A percentile compares a stretch with the other conserved stretches of the same genome.
These are phyloP conservation scores for Tilapia sparmanii DNA, from an alignment of 2,113 vertebrate species.

Conservation along the genomic window DNA sequence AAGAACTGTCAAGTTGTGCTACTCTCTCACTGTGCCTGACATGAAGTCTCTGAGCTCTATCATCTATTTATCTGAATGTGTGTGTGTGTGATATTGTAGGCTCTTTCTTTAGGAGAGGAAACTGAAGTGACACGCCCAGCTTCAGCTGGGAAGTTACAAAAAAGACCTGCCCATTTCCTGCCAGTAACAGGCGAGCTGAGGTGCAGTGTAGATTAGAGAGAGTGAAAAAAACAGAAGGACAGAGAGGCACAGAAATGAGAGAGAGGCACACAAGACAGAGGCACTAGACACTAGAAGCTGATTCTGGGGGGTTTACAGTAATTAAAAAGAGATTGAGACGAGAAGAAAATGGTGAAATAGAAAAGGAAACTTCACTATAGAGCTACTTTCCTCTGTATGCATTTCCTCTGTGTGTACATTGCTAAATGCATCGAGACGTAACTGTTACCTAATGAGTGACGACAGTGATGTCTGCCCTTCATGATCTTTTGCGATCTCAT, in stretches of 20 bases:
- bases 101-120: conserved; percentile 40
- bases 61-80: background rate
- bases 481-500: conserved; percentile 1
- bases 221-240: background rate
- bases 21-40: background rate
- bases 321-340: background rate
- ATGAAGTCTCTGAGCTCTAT: background rate
- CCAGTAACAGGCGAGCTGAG: conserved; percentile 11
- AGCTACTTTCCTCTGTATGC: background rate
- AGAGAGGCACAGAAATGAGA: background rate
- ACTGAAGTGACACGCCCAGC: conserved; percentile 39
- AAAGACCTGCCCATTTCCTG: conserved; percentile 50
- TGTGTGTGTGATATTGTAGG: background rate
- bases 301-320: background rate
- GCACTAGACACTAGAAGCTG: background rate
- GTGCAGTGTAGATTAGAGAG: conserved; percentile 5
- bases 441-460: conserved; percentile 9
- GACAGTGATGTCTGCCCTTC: background rate
- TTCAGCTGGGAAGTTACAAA: conserved; percentile 37
- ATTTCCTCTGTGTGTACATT: background rate
- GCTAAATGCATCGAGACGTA: background rate
- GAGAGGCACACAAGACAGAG: background rate
- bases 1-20: background rate
- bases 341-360: background rate
- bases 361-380: background rate